A percentile compares a stretch with the other conserved stretches of the same genome.
phyloP scores from a whole-genome alignment of 30 jellyfish, hydroid and myxozoan genomes.

The Cassiopea andromeda region DNA sequence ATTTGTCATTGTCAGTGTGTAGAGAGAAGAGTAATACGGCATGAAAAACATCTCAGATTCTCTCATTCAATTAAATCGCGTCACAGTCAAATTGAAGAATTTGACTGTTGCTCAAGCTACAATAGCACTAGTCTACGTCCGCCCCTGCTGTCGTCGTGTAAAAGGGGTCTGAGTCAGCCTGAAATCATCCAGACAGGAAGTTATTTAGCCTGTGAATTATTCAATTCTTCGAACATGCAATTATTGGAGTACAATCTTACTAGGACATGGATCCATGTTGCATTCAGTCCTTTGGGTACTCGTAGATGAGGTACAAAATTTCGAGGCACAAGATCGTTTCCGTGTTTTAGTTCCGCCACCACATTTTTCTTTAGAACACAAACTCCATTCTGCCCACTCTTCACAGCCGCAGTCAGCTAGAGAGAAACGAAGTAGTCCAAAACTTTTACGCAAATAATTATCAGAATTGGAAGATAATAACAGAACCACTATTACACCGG shows the following conservation, averaged over 20 bases:
- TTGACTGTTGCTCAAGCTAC: no score
- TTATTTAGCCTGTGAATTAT: neutral
- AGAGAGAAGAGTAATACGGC: no score
- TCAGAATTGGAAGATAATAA: no score
- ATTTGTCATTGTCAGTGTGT: no score
- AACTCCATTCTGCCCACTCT: conserved; percentile 59
- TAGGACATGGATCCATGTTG: conserved; percentile 41
- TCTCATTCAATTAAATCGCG: no score
- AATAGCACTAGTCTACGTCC: no score
- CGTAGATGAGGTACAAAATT: neutral
- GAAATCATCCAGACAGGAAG: neutral
- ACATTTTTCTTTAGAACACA: conserved; percentile 26
- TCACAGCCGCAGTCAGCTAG: conserved; percentile 52
- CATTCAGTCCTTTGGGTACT: conserved; percentile 24
- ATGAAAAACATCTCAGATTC: no score
- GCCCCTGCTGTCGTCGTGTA: no score
- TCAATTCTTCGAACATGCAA: neutral
- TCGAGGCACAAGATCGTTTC: conserved; percentile 4
- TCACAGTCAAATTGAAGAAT: no score
- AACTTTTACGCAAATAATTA: neutral
- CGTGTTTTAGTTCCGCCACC: conserved; percentile 30
- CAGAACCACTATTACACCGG: no score
- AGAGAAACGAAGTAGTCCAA: neutral
- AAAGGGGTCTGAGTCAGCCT: no score
- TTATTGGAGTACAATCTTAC: neutral